Evolutionary conservation across 2,113 vertebrate species (phyloP).

Genomic region (Actenoides lindsayi): DNA sequence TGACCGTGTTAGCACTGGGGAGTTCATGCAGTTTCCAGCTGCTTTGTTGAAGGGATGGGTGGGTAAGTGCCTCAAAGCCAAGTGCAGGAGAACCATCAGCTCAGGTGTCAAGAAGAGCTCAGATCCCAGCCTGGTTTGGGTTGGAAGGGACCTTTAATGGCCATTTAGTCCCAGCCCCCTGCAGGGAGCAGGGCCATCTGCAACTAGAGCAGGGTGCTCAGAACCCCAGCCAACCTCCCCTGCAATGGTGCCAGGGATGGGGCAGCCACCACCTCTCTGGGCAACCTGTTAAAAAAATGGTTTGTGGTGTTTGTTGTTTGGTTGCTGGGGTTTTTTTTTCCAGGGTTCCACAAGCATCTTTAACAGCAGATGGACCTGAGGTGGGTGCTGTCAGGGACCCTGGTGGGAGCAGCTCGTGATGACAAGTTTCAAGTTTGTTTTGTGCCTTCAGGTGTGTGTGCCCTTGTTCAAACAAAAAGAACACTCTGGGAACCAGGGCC

Average conservation of each 20-base stretch:
- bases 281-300: not conserved
- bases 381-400: not conserved
- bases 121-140: not conserved
- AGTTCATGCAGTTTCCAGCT: rapidly evolving
- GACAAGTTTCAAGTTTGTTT: no score
- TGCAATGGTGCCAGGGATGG: not conserved
- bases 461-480: no score
- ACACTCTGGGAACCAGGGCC: not conserved
- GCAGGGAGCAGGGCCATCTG: not conserved
- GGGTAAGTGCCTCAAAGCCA: not conserved
- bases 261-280: not conserved
- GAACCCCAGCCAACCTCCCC: not conserved
- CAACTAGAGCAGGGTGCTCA: not conserved
- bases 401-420: not conserved
- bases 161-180: no score
- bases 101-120: not conserved
- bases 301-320: not conserved
- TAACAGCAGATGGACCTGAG: not conserved
- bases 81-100: rapidly evolving
- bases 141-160: not conserved
- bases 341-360: not conserved
- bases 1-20: rapidly evolving
- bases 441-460: rapidly evolving
- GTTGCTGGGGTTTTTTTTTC: not conserved
- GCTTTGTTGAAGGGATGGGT: no score